Evolutionary conservation across 2,888 invertebrate species (phyloP).

Genomic region (Lasioglossum zephyrum): DNA sequence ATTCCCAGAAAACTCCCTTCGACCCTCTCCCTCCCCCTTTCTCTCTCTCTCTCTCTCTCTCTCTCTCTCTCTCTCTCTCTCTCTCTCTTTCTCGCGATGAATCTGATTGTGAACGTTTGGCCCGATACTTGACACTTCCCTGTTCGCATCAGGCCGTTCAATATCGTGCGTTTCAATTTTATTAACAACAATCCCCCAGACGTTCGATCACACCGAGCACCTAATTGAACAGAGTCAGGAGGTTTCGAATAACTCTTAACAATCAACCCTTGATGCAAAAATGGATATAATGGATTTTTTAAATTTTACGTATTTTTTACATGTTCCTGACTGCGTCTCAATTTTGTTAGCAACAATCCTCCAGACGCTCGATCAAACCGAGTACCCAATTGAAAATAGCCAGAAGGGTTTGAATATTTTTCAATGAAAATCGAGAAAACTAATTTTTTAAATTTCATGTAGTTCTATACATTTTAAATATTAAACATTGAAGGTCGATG

Average conservation of each 20-base stretch:
- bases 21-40: slow-evolving; percentile 12
- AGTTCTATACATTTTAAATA: background rate
- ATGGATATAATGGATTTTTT: background rate
- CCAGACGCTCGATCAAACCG: background rate
- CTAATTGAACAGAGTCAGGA: background rate
- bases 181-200: slow-evolving; percentile 38
- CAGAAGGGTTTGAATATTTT: background rate
- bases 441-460: background rate
- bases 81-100: slow-evolving; percentile 16
- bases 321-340: background rate
- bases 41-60: too few relatives aligned
- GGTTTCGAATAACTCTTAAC: background rate
- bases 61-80: slow-evolving; percentile 12
- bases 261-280: background rate
- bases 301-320: background rate
- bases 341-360: slow-evolving; percentile 44
- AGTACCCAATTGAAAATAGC: background rate
- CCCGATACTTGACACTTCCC: slow-evolving; percentile 60
- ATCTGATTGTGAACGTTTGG: slow-evolving; percentile 56
- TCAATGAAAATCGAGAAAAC: background rate
- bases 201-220: background rate
- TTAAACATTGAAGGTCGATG: background rate
- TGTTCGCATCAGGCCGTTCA: slow-evolving; percentile 35
- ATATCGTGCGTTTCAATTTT: slow-evolving; percentile 41
- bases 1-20: slow-evolving; percentile 72